Evolutionary conservation across 2,888 invertebrate species (phyloP).

Genomic region (Odontocolon sp.): DNA sequence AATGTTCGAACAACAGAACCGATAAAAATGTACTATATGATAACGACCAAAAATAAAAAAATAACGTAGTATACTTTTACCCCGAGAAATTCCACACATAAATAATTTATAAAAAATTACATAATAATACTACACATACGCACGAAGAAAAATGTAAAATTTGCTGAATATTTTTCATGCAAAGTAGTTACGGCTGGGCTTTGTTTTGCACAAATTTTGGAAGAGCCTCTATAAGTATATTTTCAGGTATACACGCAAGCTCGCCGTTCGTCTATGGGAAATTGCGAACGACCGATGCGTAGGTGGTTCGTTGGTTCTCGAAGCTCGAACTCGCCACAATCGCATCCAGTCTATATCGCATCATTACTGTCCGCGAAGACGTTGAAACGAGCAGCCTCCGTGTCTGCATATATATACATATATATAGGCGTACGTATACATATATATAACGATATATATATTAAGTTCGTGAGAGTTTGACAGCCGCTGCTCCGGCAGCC

Average conservation of each 20-base stretch:
- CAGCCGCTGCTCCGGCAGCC: constrained; percentile 53
- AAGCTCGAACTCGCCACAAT: constrained; percentile 39
- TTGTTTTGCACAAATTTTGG: background rate
- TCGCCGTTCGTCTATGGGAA: constrained; percentile 45
- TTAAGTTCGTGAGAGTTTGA: constrained; percentile 47
- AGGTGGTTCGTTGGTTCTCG: constrained; percentile 54
- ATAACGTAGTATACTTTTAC: too few species aligned
- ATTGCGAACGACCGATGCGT: constrained; percentile 53
- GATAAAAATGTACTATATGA: too few species aligned
- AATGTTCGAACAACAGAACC: too few species aligned
- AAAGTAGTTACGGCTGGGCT: too few species aligned
- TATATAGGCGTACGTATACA: too few species aligned
- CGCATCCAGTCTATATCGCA: constrained; percentile 47
- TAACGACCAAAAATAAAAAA: too few species aligned
- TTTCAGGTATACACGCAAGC: constrained; percentile 23
- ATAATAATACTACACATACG: too few species aligned
- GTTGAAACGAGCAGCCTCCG: constrained; percentile 31
- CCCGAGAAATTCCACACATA: too few species aligned
- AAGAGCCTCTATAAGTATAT: too few species aligned
- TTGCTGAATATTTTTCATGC: too few species aligned
- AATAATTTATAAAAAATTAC: too few species aligned
- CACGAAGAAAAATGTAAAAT: too few species aligned
- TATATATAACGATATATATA: constrained; percentile 2
- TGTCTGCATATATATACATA: background rate
- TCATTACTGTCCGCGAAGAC: constrained; percentile 52